Evolutionary conservation across 2,113 vertebrate genomes (phyloP).

Genomic region (Tursiops truncatus): DNA sequence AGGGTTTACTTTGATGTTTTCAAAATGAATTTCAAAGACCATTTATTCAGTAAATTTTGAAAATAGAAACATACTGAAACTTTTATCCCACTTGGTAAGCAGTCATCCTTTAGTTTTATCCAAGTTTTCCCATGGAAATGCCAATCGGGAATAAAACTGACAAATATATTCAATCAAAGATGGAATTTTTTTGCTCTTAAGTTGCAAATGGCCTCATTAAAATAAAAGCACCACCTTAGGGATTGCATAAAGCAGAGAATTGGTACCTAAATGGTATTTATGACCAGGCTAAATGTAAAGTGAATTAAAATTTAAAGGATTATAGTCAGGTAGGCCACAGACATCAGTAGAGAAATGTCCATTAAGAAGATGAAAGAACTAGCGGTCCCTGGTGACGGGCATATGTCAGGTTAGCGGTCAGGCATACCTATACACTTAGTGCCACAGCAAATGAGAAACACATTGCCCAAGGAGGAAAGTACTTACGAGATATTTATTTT

Average conservation of each 20-base stretch:
- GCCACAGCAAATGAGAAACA: slow-evolving; percentile 84
- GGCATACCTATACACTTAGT: slow-evolving; percentile 84
- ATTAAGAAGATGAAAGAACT: slow-evolving; percentile 96
- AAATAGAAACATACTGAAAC: slow-evolving; percentile 84
- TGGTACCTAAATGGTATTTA: slow-evolving; percentile 99
- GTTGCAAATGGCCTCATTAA: slow-evolving; percentile 99
- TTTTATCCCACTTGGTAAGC: slow-evolving; percentile 87
- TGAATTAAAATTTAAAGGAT: slow-evolving; percentile 99
- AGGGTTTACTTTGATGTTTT: slow-evolving; percentile 83
- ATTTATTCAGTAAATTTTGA: slow-evolving; percentile 85
- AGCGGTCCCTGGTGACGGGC: slow-evolving; percentile 86
- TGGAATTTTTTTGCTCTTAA: slow-evolving; percentile 92
- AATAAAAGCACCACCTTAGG: slow-evolving; percentile 97
- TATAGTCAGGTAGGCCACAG: slow-evolving; percentile 96
- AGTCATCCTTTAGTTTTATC: slow-evolving; percentile 88
- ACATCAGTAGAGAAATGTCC: slow-evolving; percentile 92
- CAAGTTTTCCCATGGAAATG: slow-evolving; percentile 93
- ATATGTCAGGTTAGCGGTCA: slow-evolving; percentile 81
- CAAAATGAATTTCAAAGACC: slow-evolving; percentile 83
- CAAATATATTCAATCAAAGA: slow-evolving; percentile 95
- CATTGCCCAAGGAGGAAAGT: slow-evolving; percentile 62
- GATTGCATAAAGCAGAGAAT: slow-evolving; percentile 93
- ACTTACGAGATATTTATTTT: slow-evolving; percentile 79
- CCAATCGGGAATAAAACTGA: slow-evolving; percentile 95
- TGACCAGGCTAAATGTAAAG: slow-evolving; percentile 98